These are phyloP conservation scores for Leptinotarsa lineolata DNA, from an alignment of 1,140 invertebrate genomes.

Conservation along the genomic window DNA sequence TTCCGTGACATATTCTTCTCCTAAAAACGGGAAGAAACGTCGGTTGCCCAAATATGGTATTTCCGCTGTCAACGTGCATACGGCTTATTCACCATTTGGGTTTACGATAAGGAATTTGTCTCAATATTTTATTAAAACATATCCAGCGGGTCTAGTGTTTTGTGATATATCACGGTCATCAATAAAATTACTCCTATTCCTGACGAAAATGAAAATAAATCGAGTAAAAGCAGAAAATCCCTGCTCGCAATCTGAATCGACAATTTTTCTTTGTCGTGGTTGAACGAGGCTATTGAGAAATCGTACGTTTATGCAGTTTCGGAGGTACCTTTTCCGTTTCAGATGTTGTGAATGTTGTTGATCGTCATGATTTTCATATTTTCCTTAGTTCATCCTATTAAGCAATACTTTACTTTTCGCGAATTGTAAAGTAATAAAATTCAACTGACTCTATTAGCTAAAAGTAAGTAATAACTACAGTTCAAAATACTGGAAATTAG, in stretches of 20 bases:
- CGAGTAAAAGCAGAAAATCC: conserved; percentile 26
- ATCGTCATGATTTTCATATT: too few species aligned
- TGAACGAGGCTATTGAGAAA: conserved; percentile 19
- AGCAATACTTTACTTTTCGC: too few species aligned
- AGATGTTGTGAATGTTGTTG: too few species aligned
- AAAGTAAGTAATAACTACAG: too few species aligned
- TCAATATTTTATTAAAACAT: conserved; percentile 12
- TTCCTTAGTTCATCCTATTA: too few species aligned
- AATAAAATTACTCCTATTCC: conserved; percentile 28
- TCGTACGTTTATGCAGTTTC: conserved; percentile 3
- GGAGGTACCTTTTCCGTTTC: conserved; percentile 7
- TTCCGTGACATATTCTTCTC: too few species aligned
- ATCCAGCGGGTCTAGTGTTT: conserved; percentile 13
- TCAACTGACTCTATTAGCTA: too few species aligned
- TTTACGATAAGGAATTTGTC: neutral
- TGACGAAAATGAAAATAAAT: conserved; percentile 28
- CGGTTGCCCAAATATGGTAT: too few species aligned
- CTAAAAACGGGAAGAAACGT: too few species aligned
- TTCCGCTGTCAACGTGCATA: too few species aligned
- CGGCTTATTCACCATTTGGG: neutral
- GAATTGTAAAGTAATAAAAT: too few species aligned
- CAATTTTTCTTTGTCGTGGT: conserved; percentile 18
- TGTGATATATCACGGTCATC: conserved; percentile 21
- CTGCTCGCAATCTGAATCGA: conserved; percentile 23
- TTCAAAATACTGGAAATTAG: too few species aligned